Percentiles rank a stretch among this genome's conserved stretches.
Evolutionary conservation across 2,888 invertebrate species (phyloP).

Genomic region (Eupithecia vulgata): DNA sequence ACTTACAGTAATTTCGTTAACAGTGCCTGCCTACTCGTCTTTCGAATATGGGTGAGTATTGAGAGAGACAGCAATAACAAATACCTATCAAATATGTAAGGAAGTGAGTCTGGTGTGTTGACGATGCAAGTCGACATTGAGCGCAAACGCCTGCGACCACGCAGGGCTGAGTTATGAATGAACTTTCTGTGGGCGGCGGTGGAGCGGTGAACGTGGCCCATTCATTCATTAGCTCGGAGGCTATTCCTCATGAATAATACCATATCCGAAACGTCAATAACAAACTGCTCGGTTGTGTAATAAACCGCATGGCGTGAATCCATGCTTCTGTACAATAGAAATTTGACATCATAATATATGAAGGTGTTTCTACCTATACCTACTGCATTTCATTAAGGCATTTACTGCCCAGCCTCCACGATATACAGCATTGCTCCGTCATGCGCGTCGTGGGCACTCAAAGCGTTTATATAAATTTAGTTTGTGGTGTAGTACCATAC

Average conservation of each 20-base stretch:
- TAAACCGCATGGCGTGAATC: slow-evolving; percentile 15
- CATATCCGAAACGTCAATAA: slow-evolving; percentile 76
- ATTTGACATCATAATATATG: slow-evolving; percentile 16
- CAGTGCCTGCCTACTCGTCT: slow-evolving; percentile 11
- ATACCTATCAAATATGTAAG: neutral
- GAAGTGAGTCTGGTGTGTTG: slow-evolving; percentile 36
- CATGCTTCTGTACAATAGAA: slow-evolving; percentile 21
- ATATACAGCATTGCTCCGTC: neutral
- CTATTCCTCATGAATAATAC: slow-evolving; percentile 80
- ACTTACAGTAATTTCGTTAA: slow-evolving; percentile 20
- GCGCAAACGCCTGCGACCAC: slow-evolving; percentile 66
- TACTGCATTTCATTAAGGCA: slow-evolving; percentile 5
- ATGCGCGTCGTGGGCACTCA: neutral
- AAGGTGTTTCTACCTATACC: neutral
- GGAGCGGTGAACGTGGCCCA: slow-evolving; percentile 64
- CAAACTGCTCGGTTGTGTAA: slow-evolving; percentile 45
- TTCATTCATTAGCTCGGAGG: slow-evolving; percentile 81
- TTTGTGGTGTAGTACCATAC: neutral
- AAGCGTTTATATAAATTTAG: neutral
- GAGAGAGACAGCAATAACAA: slow-evolving; percentile 4
- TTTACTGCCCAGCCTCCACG: neutral
- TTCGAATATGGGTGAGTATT: neutral
- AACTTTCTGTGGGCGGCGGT: slow-evolving; percentile 76
- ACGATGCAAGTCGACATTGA: slow-evolving; percentile 64
- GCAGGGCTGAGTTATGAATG: slow-evolving; percentile 80